Conservation (phyloP, 2,888 invertebrate species). For the Hypomecis punctinalis region DNA sequence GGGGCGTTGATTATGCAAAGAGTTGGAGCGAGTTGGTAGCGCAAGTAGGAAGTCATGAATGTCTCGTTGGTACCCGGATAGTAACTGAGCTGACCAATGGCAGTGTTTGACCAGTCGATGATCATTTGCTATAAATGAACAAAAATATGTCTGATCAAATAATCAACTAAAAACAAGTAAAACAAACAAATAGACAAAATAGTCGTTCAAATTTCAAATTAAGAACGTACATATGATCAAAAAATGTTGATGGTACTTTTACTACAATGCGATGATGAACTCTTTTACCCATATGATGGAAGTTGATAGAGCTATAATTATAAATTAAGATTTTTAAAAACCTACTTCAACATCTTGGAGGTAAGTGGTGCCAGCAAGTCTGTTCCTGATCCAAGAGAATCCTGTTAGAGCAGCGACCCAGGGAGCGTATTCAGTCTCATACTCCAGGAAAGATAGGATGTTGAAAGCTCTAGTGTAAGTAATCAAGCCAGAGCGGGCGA, state of each 20-base stretch:
- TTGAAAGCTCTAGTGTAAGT: conserved; percentile 87
- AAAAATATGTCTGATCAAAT: no score
- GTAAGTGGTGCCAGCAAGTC: conserved; percentile 58
- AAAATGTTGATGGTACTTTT: no score
- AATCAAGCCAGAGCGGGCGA: conserved; percentile 88
- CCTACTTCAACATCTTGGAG: conserved; percentile 58
- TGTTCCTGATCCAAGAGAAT: conserved; percentile 79
- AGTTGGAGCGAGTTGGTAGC: conserved; percentile 68
- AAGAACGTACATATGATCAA: no score
- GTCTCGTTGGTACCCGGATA: conserved; percentile 50
- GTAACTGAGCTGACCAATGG: conserved; percentile 62
- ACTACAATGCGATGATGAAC: no score
- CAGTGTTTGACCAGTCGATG: conserved; percentile 55
- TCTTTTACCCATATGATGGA: no score
- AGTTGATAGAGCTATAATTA: background rate
- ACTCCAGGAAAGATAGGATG: conserved; percentile 87
- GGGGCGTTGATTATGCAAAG: conserved; percentile 60
- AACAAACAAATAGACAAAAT: no score
- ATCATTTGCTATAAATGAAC: conserved; percentile 54
- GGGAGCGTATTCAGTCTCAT: conserved; percentile 90
- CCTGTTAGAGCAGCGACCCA: conserved; percentile 89
- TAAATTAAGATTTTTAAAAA: background rate
- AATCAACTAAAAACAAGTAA: no score
- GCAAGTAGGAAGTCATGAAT: conserved; percentile 72
- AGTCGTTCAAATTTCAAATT: no score